Evolutionary conservation across 1,140 invertebrate species (phyloP).

Genomic region (Bombus polaris): DNA sequence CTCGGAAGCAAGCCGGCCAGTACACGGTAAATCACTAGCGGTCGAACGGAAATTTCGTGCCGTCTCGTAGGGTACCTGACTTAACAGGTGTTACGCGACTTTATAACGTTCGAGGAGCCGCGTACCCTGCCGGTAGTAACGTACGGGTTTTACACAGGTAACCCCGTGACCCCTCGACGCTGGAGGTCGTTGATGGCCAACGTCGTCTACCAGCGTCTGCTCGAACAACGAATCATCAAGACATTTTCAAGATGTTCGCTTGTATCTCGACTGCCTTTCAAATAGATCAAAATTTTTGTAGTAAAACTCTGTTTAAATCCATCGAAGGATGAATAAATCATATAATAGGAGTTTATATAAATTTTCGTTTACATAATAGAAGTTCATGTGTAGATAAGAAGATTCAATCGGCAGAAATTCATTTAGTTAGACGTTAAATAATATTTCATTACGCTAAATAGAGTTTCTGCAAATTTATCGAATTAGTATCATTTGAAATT

Average conservation of each 20-base stretch:
- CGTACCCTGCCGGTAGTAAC: conserved; percentile 63
- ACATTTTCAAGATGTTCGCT: not conserved
- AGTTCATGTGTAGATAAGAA: no score
- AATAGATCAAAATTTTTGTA: no score
- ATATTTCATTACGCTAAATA: no score
- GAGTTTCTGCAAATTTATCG: no score
- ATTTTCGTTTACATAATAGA: no score
- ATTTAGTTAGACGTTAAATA: no score
- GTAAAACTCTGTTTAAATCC: no score
- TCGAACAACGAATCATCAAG: not conserved
- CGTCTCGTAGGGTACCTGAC: conserved; percentile 30
- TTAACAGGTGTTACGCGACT: conserved; percentile 69
- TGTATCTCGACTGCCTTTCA: not conserved
- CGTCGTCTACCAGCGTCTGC: not conserved
- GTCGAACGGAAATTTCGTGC: conserved; percentile 63
- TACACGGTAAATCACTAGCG: conserved; percentile 65
- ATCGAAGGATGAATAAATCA: no score
- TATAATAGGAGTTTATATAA: no score
- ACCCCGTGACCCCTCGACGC: conserved; percentile 58
- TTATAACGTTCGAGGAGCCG: conserved; percentile 56
- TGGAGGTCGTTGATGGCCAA: conserved; percentile 43
- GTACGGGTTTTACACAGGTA: conserved; percentile 59
- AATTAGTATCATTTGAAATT: no score
- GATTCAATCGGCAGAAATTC: no score
- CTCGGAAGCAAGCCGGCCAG: conserved; percentile 32